Evolutionary conservation across 2,797 vertebrate genomes (phyloP).

Genomic region (Syngnathus acus): DNA sequence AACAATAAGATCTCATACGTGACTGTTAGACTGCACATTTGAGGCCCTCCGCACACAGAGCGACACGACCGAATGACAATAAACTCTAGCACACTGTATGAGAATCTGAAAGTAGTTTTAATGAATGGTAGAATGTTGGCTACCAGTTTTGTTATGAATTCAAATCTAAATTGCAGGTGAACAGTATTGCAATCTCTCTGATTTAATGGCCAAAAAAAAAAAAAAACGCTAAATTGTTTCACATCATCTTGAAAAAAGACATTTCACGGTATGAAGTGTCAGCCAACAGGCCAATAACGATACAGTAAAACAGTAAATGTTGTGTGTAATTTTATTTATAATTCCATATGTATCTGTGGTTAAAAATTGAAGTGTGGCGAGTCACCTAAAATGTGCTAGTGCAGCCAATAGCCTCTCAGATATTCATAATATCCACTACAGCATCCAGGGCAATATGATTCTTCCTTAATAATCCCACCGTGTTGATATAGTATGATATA

Average conservation of each 20-base stretch:
- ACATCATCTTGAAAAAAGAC: neutral
- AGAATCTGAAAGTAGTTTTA: neutral
- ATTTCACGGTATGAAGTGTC: neutral
- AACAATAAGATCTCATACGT: neutral
- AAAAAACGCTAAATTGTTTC: neutral
- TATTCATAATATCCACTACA: neutral
- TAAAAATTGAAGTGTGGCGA: no score
- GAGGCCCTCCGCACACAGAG: neutral
- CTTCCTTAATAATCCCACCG: neutral
- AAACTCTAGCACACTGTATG: neutral
- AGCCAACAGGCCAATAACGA: no score
- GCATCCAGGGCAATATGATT: neutral
- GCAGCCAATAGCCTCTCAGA: neutral
- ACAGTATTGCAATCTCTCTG: neutral
- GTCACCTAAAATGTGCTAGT: no score
- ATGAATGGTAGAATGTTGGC: neutral
- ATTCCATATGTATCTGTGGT: no score
- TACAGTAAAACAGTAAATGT: no score
- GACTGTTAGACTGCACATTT: neutral
- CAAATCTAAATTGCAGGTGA: neutral
- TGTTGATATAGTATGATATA: no score
- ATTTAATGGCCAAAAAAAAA: neutral
- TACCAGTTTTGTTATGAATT: neutral
- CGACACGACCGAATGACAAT: neutral
- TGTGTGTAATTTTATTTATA: no score